phyloP scores from a whole-genome alignment of 2,797 vertebrate species.

The Coccyzus lansbergi region DNA sequence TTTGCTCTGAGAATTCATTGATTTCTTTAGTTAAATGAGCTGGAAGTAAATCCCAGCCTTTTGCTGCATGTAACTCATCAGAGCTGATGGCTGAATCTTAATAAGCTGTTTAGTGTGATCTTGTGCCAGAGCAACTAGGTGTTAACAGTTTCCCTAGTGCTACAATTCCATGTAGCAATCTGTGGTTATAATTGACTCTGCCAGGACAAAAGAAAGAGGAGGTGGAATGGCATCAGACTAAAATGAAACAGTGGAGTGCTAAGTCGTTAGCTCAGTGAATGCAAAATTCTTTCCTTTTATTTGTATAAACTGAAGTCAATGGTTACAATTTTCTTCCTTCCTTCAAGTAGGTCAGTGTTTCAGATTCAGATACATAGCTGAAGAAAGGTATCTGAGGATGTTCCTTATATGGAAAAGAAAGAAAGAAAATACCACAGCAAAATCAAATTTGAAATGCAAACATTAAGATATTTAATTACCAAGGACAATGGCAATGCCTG shows the following conservation, averaged over 20 bases:
- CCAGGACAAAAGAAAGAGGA: slow-evolving; percentile 70
- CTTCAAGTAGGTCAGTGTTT: slow-evolving; percentile 1
- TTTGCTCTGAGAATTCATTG: slow-evolving; percentile 69
- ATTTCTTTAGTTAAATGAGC: slow-evolving; percentile 81
- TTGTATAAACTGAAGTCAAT: not conserved
- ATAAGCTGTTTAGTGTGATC: slow-evolving; percentile 77
- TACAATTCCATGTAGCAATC: slow-evolving; percentile 71
- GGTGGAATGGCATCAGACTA: slow-evolving; percentile 59
- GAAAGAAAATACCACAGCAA: accelerated
- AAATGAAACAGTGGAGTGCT: slow-evolving; percentile 45
- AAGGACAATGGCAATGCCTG: not conserved
- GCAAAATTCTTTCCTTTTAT: not conserved
- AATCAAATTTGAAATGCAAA: not conserved
- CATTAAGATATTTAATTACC: slow-evolving; percentile 23
- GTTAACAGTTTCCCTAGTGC: slow-evolving; percentile 72
- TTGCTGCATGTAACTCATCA: slow-evolving; percentile 68
- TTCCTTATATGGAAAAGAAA: not conserved
- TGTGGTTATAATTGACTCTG: slow-evolving; percentile 74
- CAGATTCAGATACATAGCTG: not conserved
- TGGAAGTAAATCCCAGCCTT: slow-evolving; percentile 75
- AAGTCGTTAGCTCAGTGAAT: slow-evolving; percentile 38
- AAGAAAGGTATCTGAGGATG: not conserved
- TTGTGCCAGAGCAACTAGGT: slow-evolving; percentile 68
- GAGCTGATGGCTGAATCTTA: slow-evolving; percentile 78
- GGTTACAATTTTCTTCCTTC: slow-evolving; percentile 10